Evolutionary conservation across 2,888 invertebrate genomes (phyloP).

Genomic region (Rhamnusium bicolor): DNA sequence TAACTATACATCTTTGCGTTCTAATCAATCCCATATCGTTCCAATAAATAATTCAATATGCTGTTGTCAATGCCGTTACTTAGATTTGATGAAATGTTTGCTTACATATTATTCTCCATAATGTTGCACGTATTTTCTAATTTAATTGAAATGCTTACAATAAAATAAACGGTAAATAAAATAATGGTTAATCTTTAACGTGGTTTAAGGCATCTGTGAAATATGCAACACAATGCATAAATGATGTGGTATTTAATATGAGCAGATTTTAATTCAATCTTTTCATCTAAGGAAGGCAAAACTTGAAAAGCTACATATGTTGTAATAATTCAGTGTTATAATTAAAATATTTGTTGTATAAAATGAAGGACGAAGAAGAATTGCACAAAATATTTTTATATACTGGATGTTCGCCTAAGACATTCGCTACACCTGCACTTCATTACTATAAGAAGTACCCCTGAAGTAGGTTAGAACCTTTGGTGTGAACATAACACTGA

Average conservation of each 20-base stretch:
- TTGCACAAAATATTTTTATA: background rate
- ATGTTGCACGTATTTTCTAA: background rate
- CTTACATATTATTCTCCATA: background rate
- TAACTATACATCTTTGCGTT: too few species aligned
- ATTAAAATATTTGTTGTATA: background rate
- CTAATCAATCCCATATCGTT: background rate
- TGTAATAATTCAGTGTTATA: constrained; percentile 1
- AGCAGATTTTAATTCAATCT: background rate
- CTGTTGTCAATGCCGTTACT: background rate
- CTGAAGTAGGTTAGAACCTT: too few species aligned
- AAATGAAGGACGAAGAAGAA: background rate
- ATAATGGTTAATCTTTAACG: constrained; percentile 22
- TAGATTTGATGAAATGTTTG: background rate
- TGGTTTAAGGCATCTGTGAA: background rate
- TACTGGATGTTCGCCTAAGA: too few species aligned
- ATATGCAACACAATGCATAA: constrained; percentile 6
- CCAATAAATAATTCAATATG: background rate
- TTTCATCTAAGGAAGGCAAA: background rate
- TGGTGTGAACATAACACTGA: too few species aligned
- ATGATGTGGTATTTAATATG: background rate
- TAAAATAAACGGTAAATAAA: constrained; percentile 26
- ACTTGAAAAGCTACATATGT: background rate
- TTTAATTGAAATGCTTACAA: constrained; percentile 10
- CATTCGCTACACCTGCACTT: too few species aligned
- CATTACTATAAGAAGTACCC: too few species aligned